Conservation (phyloP, 92 coral and sea anemone genomes). For the Epizoanthus scotinus region DNA sequence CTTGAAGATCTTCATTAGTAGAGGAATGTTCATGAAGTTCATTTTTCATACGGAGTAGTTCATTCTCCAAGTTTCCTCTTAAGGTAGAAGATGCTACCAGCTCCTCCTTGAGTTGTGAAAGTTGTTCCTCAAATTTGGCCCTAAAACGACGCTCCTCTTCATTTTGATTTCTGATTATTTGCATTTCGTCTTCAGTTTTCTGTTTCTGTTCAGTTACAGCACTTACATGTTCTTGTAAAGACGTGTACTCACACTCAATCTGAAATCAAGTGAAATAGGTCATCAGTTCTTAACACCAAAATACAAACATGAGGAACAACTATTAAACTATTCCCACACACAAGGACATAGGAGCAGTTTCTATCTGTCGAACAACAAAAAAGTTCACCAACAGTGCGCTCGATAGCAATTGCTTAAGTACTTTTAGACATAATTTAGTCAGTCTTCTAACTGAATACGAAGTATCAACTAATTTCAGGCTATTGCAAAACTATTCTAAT, state of each 20-base stretch:
- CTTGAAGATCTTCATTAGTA: conserved; percentile 43
- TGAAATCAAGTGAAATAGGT: background rate
- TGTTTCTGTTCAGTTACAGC: conserved; percentile 29
- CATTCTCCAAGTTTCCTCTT: conserved; percentile 38
- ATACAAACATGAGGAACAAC: background rate
- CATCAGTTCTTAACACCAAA: background rate
- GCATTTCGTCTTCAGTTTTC: conserved; percentile 12
- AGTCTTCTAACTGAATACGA: too few relatives aligned
- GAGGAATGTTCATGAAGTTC: conserved; percentile 59
- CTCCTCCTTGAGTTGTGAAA: conserved; percentile 49
- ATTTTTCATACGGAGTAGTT: conserved; percentile 42
- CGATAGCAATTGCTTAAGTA: too few relatives aligned
- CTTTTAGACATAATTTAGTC: too few relatives aligned
- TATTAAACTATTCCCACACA: background rate
- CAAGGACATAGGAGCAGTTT: too few relatives aligned
- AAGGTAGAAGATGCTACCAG: conserved; percentile 41
- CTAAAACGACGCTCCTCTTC: conserved; percentile 25
- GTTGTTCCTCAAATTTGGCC: conserved; percentile 39
- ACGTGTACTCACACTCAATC: conserved; percentile 33
- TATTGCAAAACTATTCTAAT: too few relatives aligned
- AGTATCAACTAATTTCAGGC: too few relatives aligned
- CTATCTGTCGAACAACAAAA: too few relatives aligned
- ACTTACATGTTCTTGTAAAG: conserved; percentile 23
- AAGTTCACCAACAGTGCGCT: too few relatives aligned
- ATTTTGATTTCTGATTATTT: conserved; percentile 16